Conservation (phyloP, 2,797 vertebrate genomes). For the Thalassophryne amazonica region DNA sequence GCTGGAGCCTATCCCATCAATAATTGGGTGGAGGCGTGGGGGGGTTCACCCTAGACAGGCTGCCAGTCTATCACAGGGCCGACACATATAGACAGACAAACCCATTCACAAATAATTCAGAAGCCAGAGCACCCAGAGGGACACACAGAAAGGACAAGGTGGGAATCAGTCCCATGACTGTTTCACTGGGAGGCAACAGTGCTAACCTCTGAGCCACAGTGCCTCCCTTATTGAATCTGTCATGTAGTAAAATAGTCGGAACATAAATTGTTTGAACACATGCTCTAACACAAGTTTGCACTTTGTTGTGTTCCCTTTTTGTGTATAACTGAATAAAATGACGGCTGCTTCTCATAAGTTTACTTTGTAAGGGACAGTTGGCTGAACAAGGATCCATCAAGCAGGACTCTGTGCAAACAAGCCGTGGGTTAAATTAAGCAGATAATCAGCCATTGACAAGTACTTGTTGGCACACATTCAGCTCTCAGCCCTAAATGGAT, state of each 20-base stretch:
- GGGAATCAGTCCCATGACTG: too few species aligned
- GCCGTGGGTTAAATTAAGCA: conserved; percentile 40
- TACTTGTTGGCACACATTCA: conserved; percentile 49
- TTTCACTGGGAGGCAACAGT: too few species aligned
- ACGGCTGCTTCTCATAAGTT: neutral
- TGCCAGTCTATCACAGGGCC: too few species aligned
- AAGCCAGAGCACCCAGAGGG: too few species aligned
- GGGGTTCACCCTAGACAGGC: too few species aligned
- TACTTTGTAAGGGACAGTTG: conserved; percentile 18
- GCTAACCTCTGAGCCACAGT: too few species aligned
- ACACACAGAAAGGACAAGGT: too few species aligned
- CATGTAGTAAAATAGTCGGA: neutral
- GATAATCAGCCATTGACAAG: conserved; percentile 42
- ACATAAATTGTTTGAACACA: conserved; percentile 4
- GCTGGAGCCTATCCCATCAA: too few species aligned
- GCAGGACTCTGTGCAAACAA: conserved; percentile 34
- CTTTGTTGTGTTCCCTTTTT: neutral
- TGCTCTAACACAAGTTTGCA: neutral
- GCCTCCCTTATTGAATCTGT: neutral
- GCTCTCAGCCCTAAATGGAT: conserved; percentile 18
- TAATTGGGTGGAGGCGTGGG: too few species aligned
- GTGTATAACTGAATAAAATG: neutral
- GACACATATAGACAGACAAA: too few species aligned
- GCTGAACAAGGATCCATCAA: conserved; percentile 30
- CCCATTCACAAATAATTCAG: too few species aligned